A percentile compares a stretch with the other conserved stretches of the same genome.
These are phyloP conservation scores for Tachypleus tridentatus DNA, from an alignment of 1,140 invertebrate species.

Conservation along the genomic window DNA sequence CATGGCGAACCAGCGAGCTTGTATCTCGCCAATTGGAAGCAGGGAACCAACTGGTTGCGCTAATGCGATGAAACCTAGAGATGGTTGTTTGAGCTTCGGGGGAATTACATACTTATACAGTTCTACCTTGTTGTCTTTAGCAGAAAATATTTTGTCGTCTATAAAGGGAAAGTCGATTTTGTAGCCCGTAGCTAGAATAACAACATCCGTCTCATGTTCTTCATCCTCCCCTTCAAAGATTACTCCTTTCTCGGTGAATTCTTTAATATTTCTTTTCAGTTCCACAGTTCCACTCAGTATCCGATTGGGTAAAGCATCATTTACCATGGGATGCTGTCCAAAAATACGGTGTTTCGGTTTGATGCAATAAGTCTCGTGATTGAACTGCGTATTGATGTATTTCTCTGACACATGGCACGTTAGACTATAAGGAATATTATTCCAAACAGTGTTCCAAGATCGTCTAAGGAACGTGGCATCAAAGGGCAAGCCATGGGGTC, in stretches of 20 bases:
- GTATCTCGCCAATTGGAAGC: slow-evolving; percentile 41
- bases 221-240: slow-evolving; percentile 28
- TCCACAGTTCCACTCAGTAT: slow-evolving; percentile 37
- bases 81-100: slow-evolving; percentile 27
- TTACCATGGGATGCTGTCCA: slow-evolving; percentile 41
- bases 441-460: slow-evolving; percentile 11
- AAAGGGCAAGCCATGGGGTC: slow-evolving; percentile 28
- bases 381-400: slow-evolving; percentile 29
- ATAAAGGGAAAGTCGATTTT: slow-evolving; percentile 35
- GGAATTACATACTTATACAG: slow-evolving; percentile 39
- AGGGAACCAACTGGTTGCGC: slow-evolving; percentile 40
- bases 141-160: slow-evolving; percentile 20
- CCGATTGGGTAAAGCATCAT: slow-evolving; percentile 41
- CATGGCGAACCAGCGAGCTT: slow-evolving; percentile 35
- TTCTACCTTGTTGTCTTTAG: slow-evolving; percentile 32
- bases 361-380: slow-evolving; percentile 37
- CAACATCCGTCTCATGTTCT: slow-evolving; percentile 27
- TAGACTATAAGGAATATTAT: slow-evolving; percentile 3
- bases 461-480: slow-evolving; percentile 5
- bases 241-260: slow-evolving; percentile 30
- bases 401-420: slow-evolving; percentile 10
- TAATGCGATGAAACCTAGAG: slow-evolving; percentile 40
- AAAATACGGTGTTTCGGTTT: slow-evolving; percentile 35
- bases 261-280: slow-evolving; percentile 32
- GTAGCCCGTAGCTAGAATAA: slow-evolving; percentile 37